Evolutionary conservation across 2,888 invertebrate genomes (phyloP).

Genomic region (Alsophila aescularia): DNA sequence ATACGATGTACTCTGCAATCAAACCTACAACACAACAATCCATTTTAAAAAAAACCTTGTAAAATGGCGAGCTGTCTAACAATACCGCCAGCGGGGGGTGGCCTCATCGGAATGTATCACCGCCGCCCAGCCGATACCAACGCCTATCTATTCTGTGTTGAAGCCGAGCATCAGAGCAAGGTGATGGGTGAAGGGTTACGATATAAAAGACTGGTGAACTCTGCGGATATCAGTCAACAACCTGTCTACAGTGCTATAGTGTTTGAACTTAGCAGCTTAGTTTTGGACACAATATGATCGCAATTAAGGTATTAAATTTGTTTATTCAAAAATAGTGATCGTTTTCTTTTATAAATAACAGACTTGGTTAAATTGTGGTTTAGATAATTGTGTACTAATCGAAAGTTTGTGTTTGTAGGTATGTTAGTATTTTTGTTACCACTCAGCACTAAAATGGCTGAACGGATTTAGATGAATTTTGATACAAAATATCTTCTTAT

Average conservation of each 20-base stretch:
- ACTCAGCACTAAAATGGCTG: too few species aligned
- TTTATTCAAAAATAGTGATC: background rate
- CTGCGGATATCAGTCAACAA: constrained; percentile 38
- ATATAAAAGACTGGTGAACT: constrained; percentile 40
- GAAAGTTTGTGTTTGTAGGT: too few species aligned
- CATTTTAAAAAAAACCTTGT: constrained; percentile 20
- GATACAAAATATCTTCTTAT: too few species aligned
- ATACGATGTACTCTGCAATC: too few species aligned
- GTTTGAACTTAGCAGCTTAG: constrained; percentile 17
- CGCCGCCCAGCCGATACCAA: constrained; percentile 26
- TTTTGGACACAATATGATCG: constrained; percentile 36
- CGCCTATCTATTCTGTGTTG: constrained; percentile 17
- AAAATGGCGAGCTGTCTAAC: constrained; percentile 42
- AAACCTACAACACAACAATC: too few species aligned
- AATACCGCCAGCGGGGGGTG: constrained; percentile 54
- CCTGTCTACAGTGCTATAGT: constrained; percentile 34
- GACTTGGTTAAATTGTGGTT: too few species aligned
- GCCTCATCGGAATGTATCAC: constrained; percentile 47
- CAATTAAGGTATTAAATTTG: constrained; percentile 28
- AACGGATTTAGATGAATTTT: too few species aligned
- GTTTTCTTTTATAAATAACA: too few species aligned
- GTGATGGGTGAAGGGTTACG: constrained; percentile 43
- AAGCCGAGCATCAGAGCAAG: constrained; percentile 34
- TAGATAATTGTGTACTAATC: too few species aligned
- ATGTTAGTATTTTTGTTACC: too few species aligned